Base-by-base conservation (phyloP, 1,140 invertebrate genomes). In the Trichomalopsis sarcophagae region DNA sequence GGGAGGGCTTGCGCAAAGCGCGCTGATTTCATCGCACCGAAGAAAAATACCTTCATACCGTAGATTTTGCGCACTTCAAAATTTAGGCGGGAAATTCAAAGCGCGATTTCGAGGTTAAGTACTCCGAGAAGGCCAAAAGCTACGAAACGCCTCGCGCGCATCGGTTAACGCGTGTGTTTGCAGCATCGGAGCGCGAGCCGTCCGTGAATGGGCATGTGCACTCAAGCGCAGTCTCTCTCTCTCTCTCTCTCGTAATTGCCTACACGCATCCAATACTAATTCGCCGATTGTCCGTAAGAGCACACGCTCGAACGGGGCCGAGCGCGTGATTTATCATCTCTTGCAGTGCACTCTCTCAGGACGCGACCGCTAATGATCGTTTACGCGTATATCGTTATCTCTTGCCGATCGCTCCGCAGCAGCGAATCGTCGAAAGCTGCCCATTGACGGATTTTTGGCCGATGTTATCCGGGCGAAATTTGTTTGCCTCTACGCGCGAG, bases 301-400 rank as follows among this genome's bases (percentile, higher is more conserved):
- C 55, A 71, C 33, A 5, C 33, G 23, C 10, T 21, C 78, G 78
- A 40, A 33, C 23, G 68, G 23, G 68, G 62, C 66, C 69, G 47
- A 84, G 84, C 68, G 47, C 85, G 84, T 87, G 88, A 89, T 89
- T 89, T 88, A 89, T 89, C 85, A 84, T 81, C 55, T 77, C 6
- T 85, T 71, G 82, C 84, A 69, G 74, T 73, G 66, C 76, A 62
- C 74, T 83, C 74, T 83, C 86, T 87, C 87, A 84, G 81, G 86
- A 84, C 88, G 27, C 0, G 33, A 36, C 85, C 55, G 76, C 81
- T 89, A 89, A 89, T 86, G 89, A 89, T 87, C 88, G 76, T 87
- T 87, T 75, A 84, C 86, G 55, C 21, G 81, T 80, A 89, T 89
- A 89, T 89, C 87, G 55, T 82, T 87, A 89, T 88, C 87, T 88